Base-by-base conservation (phyloP, 37 sponge, comb jelly and placozoan species). In the Hormiphora californensis region DNA sequence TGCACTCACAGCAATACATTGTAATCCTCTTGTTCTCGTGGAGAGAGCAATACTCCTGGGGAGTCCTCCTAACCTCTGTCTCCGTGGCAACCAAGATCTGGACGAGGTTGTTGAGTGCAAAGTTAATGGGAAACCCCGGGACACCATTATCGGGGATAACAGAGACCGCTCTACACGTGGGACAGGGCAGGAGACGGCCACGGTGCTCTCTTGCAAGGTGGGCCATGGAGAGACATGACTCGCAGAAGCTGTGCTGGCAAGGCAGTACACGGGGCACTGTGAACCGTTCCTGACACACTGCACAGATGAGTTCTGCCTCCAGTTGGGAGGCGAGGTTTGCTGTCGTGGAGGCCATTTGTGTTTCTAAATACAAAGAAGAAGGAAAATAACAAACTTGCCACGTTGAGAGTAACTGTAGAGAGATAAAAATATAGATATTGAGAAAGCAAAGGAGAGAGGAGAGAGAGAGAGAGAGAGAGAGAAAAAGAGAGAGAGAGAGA, bases 51-150 rank as follows among this genome's bases (percentile, higher is more conserved):
- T 27, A n/a, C 2, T 9, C 44, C 44, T 32, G 81, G 12, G 81
- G 81, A 19, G 81, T 73, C 21, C 81, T 27, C 36, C 32, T 9
- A 1, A 73, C 81, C 38, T 73, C 81, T 22, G 21, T 89, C 63
- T 88, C 63, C 1, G 87, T 55, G 2, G 87, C 21, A 1, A 65
- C 86, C 36, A 81, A 85, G 51, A 89, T 63, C 40, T 87, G 86
- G 15, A 88, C 63, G 28, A 91, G 88, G 73, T 89, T 33, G 89
- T 89, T 51, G 86, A 89, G 87, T 32, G 85, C 88, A 62, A 91
- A 91, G 87, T 87, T 89, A n/a, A 85, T 15, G 23, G 85, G 91
- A 69, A 91, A 86, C 0, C 89, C 89, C 0, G 54, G 28, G 35
- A 89, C 85, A 39, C 91, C 89, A 35, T 85, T 54, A 33, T 44